phyloP scores from a whole-genome alignment of 2,113 vertebrate species.

The Corythornis cristatus region DNA sequence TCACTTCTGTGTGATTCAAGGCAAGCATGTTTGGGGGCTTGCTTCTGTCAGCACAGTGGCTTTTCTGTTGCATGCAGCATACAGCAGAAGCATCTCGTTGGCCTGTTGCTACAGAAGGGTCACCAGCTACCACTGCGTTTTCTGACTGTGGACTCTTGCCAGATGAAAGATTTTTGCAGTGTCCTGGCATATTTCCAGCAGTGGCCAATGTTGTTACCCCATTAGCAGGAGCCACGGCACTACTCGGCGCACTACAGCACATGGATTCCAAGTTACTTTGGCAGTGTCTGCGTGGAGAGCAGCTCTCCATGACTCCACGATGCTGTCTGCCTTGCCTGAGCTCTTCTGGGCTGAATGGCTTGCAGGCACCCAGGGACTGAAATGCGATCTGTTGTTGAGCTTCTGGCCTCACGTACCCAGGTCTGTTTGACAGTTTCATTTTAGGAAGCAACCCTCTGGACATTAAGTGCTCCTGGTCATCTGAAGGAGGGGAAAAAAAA shows the following conservation, averaged over 20 bases:
- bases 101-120: neutral
- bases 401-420: slow-evolving; percentile 82
- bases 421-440: slow-evolving; percentile 78
- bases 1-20: slow-evolving; percentile 20
- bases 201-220: fast-evolving
- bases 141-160: neutral
- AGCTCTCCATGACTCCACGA: neutral
- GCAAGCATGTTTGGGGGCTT: neutral
- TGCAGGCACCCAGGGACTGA: neutral
- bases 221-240: neutral
- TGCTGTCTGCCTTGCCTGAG: neutral
- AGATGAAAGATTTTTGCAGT: neutral
- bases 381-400: slow-evolving; percentile 3
- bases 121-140: neutral
- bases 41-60: neutral
- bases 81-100: neutral
- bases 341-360: neutral
- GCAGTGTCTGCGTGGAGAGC: neutral
- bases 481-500: slow-evolving; percentile 50
- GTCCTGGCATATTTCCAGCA: neutral
- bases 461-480: slow-evolving; percentile 21
- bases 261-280: neutral
- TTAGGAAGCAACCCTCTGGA: slow-evolving; percentile 31
- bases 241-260: neutral
- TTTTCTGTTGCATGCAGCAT: neutral